Evolutionary conservation across 2,113 vertebrate genomes (phyloP).

Genomic region (Megaleporinus macrocephalus): DNA sequence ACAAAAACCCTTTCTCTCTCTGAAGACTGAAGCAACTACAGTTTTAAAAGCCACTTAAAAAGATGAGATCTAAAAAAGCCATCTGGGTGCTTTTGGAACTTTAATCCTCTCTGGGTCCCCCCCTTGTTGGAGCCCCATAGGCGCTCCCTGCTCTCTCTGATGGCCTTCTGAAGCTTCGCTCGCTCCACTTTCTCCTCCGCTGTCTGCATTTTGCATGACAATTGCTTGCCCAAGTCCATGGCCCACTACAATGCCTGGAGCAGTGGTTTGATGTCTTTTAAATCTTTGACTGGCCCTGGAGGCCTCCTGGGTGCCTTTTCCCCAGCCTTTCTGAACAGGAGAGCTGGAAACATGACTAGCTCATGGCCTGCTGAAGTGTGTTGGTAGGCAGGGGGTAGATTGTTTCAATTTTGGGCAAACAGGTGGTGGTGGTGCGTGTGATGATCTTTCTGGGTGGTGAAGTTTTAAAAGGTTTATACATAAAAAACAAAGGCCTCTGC

Average conservation of each 20-base stretch:
- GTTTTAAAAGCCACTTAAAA: constrained; percentile 14
- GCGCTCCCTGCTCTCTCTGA: constrained; percentile 45
- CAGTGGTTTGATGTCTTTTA: constrained; percentile 75
- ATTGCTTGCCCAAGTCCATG: constrained; percentile 79
- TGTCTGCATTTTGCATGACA: constrained; percentile 79
- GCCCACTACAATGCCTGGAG: constrained; percentile 70
- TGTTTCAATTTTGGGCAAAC: constrained; percentile 38
- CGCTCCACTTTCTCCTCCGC: constrained; percentile 68
- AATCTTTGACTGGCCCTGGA: constrained; percentile 60
- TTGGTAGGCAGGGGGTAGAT: constrained; percentile 54
- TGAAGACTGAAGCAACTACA: neutral
- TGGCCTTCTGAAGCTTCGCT: constrained; percentile 54
- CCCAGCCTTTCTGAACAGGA: constrained; percentile 36
- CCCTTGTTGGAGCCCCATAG: constrained; percentile 54
- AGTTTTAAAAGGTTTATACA: constrained; percentile 15
- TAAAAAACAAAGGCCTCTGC: neutral
- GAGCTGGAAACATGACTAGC: constrained; percentile 37
- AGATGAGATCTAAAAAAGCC: constrained; percentile 21
- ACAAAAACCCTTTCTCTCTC: neutral
- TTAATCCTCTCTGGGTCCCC: constrained; percentile 31
- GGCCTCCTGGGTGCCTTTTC: constrained; percentile 53
- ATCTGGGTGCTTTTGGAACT: constrained; percentile 31
- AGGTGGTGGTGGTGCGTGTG: constrained; percentile 22
- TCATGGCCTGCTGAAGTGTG: constrained; percentile 45
- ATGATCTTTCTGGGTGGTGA: constrained; percentile 8